A percentile compares a stretch with the other conserved stretches of the same genome.
Conservation (phyloP, 2,888 invertebrate genomes). For the Harmothoe impar region DNA sequence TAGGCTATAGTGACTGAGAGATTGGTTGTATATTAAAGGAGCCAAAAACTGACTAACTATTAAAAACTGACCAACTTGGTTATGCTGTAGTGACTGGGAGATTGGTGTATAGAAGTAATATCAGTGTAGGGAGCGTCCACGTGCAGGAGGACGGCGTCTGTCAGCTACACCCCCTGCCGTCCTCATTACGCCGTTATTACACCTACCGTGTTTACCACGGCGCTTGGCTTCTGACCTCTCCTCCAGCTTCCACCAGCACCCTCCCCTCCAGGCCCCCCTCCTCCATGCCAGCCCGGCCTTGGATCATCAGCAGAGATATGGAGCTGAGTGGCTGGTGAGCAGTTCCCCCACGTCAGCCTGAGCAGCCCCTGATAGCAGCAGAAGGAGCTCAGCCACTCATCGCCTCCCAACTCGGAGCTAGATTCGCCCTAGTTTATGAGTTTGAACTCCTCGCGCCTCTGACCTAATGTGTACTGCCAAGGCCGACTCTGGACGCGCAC, state of each 20-base stretch:
- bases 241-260: not conserved
- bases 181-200: slow-evolving; percentile 19
- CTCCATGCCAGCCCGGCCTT: not conserved
- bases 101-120: too few relatives aligned
- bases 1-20: too few relatives aligned
- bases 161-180: not conserved
- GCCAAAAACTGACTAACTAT: too few relatives aligned
- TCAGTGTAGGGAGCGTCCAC: too few relatives aligned
- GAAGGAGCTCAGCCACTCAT: not conserved
- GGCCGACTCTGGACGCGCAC: too few relatives aligned
- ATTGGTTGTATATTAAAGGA: too few relatives aligned
- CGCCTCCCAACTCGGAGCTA: slow-evolving; percentile 2
- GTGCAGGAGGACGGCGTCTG: not conserved
- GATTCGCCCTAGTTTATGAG: slow-evolving; percentile 4
- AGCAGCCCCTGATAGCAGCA: slow-evolving; percentile 15
- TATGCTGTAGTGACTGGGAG: too few relatives aligned
- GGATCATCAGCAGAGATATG: slow-evolving; percentile 20
- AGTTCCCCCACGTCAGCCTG: not conserved
- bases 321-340: slow-evolving; percentile 8
- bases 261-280: not conserved
- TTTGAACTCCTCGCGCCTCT: not conserved
- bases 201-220: slow-evolving; percentile 3
- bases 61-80: too few relatives aligned
- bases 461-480: not conserved
- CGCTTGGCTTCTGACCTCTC: not conserved